Conservation (phyloP, 1,140 invertebrate genomes). For the Andrena cerasifolii region DNA sequence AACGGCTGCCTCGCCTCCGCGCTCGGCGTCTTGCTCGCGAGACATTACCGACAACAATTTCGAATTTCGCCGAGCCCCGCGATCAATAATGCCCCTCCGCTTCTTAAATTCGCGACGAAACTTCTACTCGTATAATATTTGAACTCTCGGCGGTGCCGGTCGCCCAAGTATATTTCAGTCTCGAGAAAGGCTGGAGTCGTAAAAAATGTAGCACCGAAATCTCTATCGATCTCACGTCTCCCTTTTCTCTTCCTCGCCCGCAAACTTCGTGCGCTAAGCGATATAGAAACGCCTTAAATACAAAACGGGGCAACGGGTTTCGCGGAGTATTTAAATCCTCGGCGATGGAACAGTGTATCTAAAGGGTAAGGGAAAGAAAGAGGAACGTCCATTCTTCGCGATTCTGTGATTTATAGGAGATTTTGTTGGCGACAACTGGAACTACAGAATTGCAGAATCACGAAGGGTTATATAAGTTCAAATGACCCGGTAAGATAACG, state of each 20-base stretch:
- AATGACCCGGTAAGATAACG: too few species aligned
- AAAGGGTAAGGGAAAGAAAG: too few species aligned
- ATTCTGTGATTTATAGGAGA: too few species aligned
- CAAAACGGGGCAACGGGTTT: neutral
- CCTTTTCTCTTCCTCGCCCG: neutral
- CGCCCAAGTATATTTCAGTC: neutral
- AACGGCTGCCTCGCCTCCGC: constrained; percentile 16
- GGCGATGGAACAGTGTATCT: too few species aligned
- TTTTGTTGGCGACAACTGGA: too few species aligned
- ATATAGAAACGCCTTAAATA: neutral
- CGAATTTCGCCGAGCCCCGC: constrained; percentile 23
- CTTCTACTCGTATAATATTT: neutral
- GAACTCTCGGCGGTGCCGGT: neutral
- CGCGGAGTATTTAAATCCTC: too few species aligned
- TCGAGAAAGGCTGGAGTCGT: neutral
- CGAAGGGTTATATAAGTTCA: too few species aligned
- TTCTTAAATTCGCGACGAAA: constrained; percentile 21
- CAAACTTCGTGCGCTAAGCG: neutral
- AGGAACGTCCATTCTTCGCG: too few species aligned
- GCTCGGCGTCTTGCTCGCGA: constrained; percentile 11
- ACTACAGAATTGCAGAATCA: too few species aligned
- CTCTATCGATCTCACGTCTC: neutral
- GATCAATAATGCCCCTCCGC: neutral
- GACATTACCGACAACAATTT: constrained; percentile 4
- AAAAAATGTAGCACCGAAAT: constrained; percentile 14